Conservation (phyloP, 2,797 vertebrate genomes). For the Ara ararauna region DNA sequence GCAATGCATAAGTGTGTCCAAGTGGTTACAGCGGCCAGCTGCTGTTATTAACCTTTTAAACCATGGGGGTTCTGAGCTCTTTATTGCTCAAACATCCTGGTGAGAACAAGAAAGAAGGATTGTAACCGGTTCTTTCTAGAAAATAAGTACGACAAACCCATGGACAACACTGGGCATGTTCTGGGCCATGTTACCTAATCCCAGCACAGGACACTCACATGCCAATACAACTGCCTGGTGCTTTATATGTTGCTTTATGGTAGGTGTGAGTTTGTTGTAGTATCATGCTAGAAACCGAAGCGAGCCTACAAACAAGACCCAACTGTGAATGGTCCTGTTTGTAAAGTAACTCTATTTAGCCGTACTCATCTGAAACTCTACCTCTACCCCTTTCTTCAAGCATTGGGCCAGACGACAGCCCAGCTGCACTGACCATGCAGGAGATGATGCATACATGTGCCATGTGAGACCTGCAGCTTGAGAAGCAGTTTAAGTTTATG, state of each 20-base stretch:
- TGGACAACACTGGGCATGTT: background rate
- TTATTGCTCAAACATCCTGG: background rate
- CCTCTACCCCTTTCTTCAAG: background rate
- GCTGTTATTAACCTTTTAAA: background rate
- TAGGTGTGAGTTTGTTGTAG: background rate
- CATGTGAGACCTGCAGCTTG: background rate
- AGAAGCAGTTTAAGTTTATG: background rate
- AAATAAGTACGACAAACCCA: fast-evolving
- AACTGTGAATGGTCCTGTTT: background rate
- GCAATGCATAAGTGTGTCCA: background rate
- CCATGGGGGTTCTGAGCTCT: background rate
- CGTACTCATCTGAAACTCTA: background rate
- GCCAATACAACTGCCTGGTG: fast-evolving
- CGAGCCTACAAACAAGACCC: background rate
- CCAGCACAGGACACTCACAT: fast-evolving
- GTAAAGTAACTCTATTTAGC: background rate
- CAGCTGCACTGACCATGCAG: fast-evolving
- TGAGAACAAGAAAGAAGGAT: background rate
- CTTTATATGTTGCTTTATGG: fast-evolving
- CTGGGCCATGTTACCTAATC: fast-evolving
- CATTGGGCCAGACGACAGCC: background rate
- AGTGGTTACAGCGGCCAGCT: background rate
- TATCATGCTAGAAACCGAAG: background rate
- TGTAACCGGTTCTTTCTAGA: background rate
- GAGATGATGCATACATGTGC: background rate